Evolutionary conservation across 2,888 invertebrate genomes (phyloP).

Genomic region (Abscondita cerata): DNA sequence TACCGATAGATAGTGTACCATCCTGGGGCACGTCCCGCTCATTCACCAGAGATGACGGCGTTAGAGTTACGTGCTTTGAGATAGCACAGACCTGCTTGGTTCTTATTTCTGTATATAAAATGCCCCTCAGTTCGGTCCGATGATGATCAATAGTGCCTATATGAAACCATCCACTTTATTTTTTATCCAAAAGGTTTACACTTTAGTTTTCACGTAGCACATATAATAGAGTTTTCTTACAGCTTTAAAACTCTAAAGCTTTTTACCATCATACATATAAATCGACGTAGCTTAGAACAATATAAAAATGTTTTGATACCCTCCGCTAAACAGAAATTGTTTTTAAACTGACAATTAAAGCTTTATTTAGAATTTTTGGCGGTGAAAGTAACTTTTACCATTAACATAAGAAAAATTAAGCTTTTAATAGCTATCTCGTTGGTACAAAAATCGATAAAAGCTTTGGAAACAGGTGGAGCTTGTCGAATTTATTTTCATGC

Average conservation of each 20-base stretch:
- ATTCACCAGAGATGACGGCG: slow-evolving; percentile 38
- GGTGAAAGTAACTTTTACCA: neutral
- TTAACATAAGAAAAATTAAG: slow-evolving; percentile 12
- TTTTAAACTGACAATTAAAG: no score
- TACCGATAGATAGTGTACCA: slow-evolving; percentile 36
- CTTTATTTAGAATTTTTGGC: no score
- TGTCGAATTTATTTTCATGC: slow-evolving; percentile 36
- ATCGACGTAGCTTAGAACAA: neutral
- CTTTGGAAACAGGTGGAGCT: slow-evolving; percentile 31
- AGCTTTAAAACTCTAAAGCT: slow-evolving; percentile 8
- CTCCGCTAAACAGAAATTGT: no score
- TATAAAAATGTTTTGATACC: slow-evolving; percentile 10
- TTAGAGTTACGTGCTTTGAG: slow-evolving; percentile 37
- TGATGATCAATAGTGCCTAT: slow-evolving; percentile 32
- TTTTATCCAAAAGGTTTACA: slow-evolving; percentile 21
- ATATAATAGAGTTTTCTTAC: slow-evolving; percentile 11
- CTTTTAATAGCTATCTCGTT: slow-evolving; percentile 18
- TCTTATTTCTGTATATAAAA: slow-evolving; percentile 39
- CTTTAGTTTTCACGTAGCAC: slow-evolving; percentile 15
- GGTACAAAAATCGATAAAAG: slow-evolving; percentile 27
- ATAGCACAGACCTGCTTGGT: slow-evolving; percentile 35
- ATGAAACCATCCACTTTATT: slow-evolving; percentile 30
- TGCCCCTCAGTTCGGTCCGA: slow-evolving; percentile 29
- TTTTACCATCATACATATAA: neutral
- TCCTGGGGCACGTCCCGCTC: slow-evolving; percentile 37